phyloP scores from a whole-genome alignment of 1,140 invertebrate genomes.

The Caerostris darwini region DNA sequence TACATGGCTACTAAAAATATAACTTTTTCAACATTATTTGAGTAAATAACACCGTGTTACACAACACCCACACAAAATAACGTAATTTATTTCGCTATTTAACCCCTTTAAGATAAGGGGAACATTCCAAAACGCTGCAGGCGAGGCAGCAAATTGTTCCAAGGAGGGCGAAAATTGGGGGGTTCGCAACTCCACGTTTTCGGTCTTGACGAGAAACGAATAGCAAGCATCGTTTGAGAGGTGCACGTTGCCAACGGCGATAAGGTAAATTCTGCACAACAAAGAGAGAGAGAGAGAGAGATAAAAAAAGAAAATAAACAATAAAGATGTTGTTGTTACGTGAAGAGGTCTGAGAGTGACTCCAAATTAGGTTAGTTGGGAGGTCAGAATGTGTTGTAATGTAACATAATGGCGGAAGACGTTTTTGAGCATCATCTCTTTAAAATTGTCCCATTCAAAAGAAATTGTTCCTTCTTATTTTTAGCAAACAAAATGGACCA shows the following conservation, averaged over 20 bases:
- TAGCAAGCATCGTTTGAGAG: conserved; percentile 16
- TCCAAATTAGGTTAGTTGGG: background rate
- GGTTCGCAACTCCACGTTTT: background rate
- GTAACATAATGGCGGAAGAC: background rate
- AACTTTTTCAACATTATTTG: too few species aligned
- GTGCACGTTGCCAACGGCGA: background rate
- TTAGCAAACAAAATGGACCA: background rate
- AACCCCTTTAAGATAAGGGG: background rate
- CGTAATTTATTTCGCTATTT: background rate
- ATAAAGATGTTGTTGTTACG: background rate
- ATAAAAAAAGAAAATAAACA: background rate
- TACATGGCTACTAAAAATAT: too few species aligned
- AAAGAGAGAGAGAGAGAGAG: too few species aligned
- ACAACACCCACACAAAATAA: too few species aligned
- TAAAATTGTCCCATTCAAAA: background rate
- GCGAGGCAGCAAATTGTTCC: background rate
- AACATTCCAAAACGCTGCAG: background rate
- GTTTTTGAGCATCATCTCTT: background rate
- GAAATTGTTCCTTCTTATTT: background rate
- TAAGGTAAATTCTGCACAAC: background rate
- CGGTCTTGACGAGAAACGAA: background rate
- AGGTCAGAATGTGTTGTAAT: background rate
- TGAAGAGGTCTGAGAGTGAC: background rate
- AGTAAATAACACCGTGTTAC: too few species aligned
- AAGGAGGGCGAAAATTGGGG: background rate